These are phyloP conservation scores for Pseudoatta argentina DNA, from an alignment of 1,140 invertebrate genomes.

Conservation along the genomic window DNA sequence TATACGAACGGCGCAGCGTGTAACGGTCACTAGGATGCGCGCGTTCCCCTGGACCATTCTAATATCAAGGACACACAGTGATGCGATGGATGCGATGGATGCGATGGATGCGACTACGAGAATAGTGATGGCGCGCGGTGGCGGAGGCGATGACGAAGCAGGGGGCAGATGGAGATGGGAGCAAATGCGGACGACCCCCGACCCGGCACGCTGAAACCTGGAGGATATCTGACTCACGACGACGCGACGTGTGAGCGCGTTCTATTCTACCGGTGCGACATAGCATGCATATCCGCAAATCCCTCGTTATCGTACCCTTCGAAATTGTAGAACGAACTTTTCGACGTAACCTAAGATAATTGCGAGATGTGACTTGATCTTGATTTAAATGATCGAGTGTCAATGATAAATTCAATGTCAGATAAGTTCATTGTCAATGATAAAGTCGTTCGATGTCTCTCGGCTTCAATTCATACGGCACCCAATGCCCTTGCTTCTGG, in stretches of 20 bases:
- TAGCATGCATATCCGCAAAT: constrained; percentile 58
- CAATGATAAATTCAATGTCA: not conserved
- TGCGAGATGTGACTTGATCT: not conserved
- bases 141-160: constrained; percentile 45
- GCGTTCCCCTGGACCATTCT: constrained; percentile 83
- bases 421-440: too few relatives aligned
- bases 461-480: too few relatives aligned
- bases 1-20: constrained; percentile 56
- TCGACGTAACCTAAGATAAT: constrained; percentile 8
- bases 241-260: constrained; percentile 74
- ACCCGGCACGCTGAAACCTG: constrained; percentile 83
- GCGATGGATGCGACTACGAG: constrained; percentile 74
- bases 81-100: constrained; percentile 74
- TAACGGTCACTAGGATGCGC: constrained; percentile 81
- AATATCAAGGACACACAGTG: constrained; percentile 82
- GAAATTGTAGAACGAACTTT: not conserved
- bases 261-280: constrained; percentile 65
- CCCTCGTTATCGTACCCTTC: not conserved
- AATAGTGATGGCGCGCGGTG: constrained; percentile 39
- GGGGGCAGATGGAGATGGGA: constrained; percentile 73
- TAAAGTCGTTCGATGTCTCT: too few relatives aligned
- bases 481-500: too few relatives aligned
- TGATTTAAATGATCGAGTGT: not conserved
- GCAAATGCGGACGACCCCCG: constrained; percentile 82
- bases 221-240: constrained; percentile 83